Conservation (phyloP, 1,140 invertebrate species). For the Zelostemma sp. region DNA sequence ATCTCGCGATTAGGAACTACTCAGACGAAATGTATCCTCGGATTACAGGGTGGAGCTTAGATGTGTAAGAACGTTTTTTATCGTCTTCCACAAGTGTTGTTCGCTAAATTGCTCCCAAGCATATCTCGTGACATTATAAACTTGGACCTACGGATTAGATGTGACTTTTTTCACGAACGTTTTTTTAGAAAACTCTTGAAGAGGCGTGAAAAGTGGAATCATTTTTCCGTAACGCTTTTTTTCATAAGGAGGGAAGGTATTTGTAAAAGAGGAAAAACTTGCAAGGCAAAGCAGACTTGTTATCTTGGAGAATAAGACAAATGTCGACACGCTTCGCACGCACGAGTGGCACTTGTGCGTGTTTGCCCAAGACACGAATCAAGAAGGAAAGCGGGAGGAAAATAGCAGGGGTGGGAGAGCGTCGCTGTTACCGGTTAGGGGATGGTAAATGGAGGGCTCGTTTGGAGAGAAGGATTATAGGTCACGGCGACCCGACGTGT, state of each 20-base stretch:
- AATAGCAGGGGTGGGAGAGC: conserved; percentile 2
- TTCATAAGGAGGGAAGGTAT: too few species aligned
- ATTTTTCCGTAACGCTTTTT: too few species aligned
- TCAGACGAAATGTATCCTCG: conserved; percentile 7
- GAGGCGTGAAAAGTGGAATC: too few species aligned
- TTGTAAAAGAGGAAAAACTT: too few species aligned
- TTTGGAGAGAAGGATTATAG: conserved; percentile 39
- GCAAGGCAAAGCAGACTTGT: too few species aligned
- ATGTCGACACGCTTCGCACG: too few species aligned
- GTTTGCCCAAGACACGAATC: conserved; percentile 27
- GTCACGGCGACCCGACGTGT: conserved; percentile 52
- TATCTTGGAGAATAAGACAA: too few species aligned
- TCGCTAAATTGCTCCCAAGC: not conserved
- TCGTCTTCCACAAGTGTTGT: not conserved
- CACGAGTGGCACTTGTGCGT: too few species aligned
- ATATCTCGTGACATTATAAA: not conserved
- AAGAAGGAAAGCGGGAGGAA: conserved; percentile 24
- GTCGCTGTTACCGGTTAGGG: not conserved
- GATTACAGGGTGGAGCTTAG: not conserved
- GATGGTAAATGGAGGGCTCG: conserved; percentile 4
- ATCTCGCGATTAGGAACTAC: conserved; percentile 5
- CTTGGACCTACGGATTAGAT: not conserved
- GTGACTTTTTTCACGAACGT: too few species aligned
- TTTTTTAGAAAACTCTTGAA: too few species aligned
- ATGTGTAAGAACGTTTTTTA: conserved; percentile 1